Evolutionary conservation across 2,888 invertebrate genomes (phyloP).

Genomic region (Meteorus colon): DNA sequence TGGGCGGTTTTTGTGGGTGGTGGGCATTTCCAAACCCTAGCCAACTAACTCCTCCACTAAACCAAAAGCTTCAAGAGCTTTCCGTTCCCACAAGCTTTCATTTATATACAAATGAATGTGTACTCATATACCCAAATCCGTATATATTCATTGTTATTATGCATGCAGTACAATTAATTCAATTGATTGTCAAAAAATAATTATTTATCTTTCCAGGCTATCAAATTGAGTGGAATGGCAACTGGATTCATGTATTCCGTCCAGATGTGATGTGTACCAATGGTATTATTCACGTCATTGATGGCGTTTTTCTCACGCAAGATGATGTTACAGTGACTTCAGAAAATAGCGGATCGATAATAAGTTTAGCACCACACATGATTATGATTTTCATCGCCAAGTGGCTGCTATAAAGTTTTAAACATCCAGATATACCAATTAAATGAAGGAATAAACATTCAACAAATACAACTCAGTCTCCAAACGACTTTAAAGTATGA

Average conservation of each 20-base stretch:
- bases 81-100: background rate
- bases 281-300: slow-evolving; percentile 96
- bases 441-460: slow-evolving; percentile 11
- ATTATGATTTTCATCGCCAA: slow-evolving; percentile 72
- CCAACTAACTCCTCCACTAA: background rate
- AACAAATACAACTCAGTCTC: slow-evolving; percentile 16
- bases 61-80: background rate
- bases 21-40: background rate
- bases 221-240: slow-evolving; percentile 92
- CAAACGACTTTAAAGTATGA: background rate
- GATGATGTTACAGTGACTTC: slow-evolving; percentile 85
- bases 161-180: slow-evolving; percentile 4
- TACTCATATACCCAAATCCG: too few relatives aligned
- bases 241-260: slow-evolving; percentile 88
- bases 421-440: background rate
- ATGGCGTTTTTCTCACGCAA: slow-evolving; percentile 87
- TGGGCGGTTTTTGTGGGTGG: slow-evolving; percentile 12
- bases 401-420: slow-evolving; percentile 68
- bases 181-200: slow-evolving; percentile 9
- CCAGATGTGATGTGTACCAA: slow-evolving; percentile 97
- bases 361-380: slow-evolving; percentile 69
- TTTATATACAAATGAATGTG: too few relatives aligned
- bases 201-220: slow-evolving; percentile 79
- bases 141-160: background rate
- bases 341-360: slow-evolving; percentile 71